Evolutionary conservation across 1,140 invertebrate species (phyloP), one percentile per base, ranked within the genome.

Genomic region (Camponotus floridanus): DNA sequence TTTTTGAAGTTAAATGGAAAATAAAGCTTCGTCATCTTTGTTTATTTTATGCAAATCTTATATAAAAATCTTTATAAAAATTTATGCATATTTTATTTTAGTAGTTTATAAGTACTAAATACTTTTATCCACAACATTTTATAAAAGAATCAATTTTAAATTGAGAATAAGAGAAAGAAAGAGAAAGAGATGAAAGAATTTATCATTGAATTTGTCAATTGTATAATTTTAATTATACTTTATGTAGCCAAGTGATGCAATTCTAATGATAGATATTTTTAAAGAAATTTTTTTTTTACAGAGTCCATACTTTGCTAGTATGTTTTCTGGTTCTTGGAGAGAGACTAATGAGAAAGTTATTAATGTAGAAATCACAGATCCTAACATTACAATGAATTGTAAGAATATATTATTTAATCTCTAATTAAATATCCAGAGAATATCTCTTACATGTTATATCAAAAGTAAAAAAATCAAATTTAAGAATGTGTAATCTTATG

Each of bases 301-400:
- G 96, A 98, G 97, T 91, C 97, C 97, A 3, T 98, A 98, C 92
- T 98, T 98, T 95, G 96, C 96, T 15, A 98, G 97, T 92, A 98
- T 98, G 98, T 98, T 98, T 94, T 97, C 96, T 91, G 97, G 97
- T 7, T 96, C 96, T 13, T 98, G 98, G 98, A 96, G 96, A 91
- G 98, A 98, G 94, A 95, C 97, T 4, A 96, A 96, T 73, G 96
- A 97, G 93, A 96, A 96, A 78, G 94, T 96, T 70, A 96, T 98
- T 61, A 95, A 94, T 59, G 97, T 98, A 78, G 96, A 97, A 93
- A 97, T 98, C 42, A 95, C 96, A 3, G 97, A 98, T 95, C 96
- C 97, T 36, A 96, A 97, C 79, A 97, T 98, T 57, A 97, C 96
- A 48, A 91, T 96, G 70, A 96, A 97, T 79, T 96, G 97, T 97